A percentile compares a stretch with the other conserved stretches of the same genome.
These are phyloP conservation scores for Malaclemys terrapin DNA, from an alignment of 2,113 vertebrate genomes.

Conservation along the genomic window DNA sequence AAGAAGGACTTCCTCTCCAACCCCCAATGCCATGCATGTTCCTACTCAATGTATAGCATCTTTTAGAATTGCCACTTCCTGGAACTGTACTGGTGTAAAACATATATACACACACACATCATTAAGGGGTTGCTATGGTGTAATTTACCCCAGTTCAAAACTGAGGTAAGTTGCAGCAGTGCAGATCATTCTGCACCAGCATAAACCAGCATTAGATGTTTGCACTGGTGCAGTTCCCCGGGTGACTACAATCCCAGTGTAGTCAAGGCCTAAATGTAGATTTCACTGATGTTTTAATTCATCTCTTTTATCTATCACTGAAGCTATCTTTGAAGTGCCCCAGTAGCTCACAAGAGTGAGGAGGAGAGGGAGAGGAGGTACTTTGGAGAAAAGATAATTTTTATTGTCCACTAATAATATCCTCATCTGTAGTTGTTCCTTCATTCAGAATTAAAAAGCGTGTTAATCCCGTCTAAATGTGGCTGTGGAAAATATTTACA, in stretches of 20 bases:
- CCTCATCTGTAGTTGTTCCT: neutral
- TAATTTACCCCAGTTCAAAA: neutral
- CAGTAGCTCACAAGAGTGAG: neutral
- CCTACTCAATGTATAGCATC: neutral
- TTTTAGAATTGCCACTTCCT: neutral
- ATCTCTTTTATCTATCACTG: neutral
- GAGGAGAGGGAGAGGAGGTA: fast-evolving
- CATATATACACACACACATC: neutral
- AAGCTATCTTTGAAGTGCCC: neutral
- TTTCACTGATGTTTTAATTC: neutral
- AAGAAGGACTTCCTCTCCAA: neutral
- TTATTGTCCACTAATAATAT: neutral
- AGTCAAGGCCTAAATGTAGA: neutral
- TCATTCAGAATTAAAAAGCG: neutral
- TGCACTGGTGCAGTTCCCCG: neutral
- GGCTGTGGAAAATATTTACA: slow-evolving; percentile 23
- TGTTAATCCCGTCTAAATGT: slow-evolving; percentile 11
- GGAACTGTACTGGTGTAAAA: neutral
- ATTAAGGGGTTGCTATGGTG: neutral
- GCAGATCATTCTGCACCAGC: neutral
- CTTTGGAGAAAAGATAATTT: neutral
- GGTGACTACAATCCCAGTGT: neutral
- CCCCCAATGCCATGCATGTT: fast-evolving
- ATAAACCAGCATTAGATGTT: neutral
- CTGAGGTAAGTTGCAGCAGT: neutral